These are phyloP conservation scores for Unio delphinus DNA, from an alignment of 2,888 invertebrate species.

Conservation along the genomic window DNA sequence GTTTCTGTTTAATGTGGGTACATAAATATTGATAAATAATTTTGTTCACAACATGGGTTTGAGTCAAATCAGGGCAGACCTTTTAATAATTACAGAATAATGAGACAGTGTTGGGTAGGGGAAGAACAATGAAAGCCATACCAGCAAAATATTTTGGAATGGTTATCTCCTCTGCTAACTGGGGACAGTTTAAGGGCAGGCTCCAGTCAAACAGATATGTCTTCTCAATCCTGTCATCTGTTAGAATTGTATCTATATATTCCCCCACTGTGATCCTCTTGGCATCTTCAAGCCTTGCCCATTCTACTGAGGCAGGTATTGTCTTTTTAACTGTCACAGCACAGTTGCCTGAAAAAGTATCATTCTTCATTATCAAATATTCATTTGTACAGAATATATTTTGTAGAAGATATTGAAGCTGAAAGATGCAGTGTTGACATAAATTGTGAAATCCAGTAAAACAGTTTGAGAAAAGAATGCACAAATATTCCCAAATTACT, in stretches of 20 bases:
- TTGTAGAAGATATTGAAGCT: too few relatives aligned
- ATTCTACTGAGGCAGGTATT: conserved; percentile 54
- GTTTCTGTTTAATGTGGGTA: too few relatives aligned
- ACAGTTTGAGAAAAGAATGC: too few relatives aligned
- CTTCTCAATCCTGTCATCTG: conserved; percentile 5
- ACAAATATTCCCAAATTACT: too few relatives aligned
- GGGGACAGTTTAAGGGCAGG: conserved; percentile 61
- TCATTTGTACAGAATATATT: too few relatives aligned
- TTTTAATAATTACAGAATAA: too few relatives aligned
- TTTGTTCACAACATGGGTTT: too few relatives aligned
- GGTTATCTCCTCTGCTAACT: conserved; percentile 51
- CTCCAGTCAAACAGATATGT: conserved; percentile 68
- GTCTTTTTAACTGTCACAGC: conserved; percentile 41
- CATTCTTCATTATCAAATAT: not conserved
- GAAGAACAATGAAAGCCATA: conserved; percentile 10
- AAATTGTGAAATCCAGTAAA: too few relatives aligned
- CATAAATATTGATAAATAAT: too few relatives aligned
- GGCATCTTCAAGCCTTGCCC: conserved; percentile 58
- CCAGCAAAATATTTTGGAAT: conserved; percentile 66
- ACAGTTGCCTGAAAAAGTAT: conserved; percentile 40
- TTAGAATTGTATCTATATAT: conserved; percentile 36
- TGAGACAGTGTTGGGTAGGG: too few relatives aligned
- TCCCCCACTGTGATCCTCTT: conserved; percentile 39
- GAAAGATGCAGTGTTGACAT: too few relatives aligned
- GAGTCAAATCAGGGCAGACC: too few relatives aligned